Base-by-base conservation (phyloP, 2,797 vertebrate species). In the Loris lydekkerianus region DNA sequence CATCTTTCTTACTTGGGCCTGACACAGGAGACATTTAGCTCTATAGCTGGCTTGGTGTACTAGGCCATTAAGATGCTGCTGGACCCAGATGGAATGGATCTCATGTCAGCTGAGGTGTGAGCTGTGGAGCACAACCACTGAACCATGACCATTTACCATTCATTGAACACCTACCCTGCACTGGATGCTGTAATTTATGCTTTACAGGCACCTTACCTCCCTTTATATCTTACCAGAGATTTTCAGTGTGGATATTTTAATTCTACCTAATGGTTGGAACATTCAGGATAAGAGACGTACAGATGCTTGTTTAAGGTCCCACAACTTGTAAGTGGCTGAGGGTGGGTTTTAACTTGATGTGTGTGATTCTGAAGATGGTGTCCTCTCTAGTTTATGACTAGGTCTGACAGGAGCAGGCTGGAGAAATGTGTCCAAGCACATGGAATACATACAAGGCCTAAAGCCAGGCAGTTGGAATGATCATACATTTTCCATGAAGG, bases 201-300 rank as follows among this genome's bases (percentile, higher is more conserved):
- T 80, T 90, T 85, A n/a, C 20, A 34, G 63, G 4, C 2, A 72
- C 2, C 18, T 37, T 56, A 4, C 10, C 34, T 70, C 56, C 34
- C 7, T 13, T 7, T 65, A 29, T 1, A n/a, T 6, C 27, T 63
- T 46, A 40, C n/a, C 88, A 83, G 21, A 65, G 1, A 21, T 87
- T 91, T 77, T 49, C 29, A 63, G 34, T 58, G 18, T 83, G n/a
- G 63, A 29, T 65, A 91, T 88, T 83, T 87, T 91, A 37, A 83
- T 82, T 83, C 15, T 20, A 46, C 72, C 56, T 72, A 89, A 73
- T 65, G 67, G 21, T 84, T 94, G 72, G 40, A 58, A 40, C 34
- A 61, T 34, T 88, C 56, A 63, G 53, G 9, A 15, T 27, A 73
- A 94, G 13, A 8, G 13, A 29, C 7, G 10, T 58, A 60, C 65